Conservation (phyloP, 2,888 invertebrate species). For the Pasiphila rectangulata region DNA sequence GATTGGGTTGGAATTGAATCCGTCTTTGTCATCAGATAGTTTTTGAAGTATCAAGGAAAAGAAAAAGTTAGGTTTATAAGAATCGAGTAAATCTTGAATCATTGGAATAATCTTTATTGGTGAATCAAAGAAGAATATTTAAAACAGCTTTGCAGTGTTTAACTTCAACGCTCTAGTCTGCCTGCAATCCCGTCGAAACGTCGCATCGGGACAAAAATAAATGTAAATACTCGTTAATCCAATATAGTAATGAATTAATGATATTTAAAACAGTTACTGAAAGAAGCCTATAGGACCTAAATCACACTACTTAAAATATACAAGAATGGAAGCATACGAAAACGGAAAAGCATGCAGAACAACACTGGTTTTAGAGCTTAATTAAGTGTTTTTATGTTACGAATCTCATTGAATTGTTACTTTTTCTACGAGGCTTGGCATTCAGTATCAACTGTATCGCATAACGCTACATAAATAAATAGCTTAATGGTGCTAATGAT, state of each 20-base stretch:
- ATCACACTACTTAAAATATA: no score
- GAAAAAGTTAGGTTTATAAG: constrained; percentile 4
- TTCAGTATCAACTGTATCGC: constrained; percentile 22
- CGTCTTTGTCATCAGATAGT: constrained; percentile 18
- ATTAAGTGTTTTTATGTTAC: constrained; percentile 2
- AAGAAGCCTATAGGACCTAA: neutral
- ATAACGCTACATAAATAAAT: constrained; percentile 27
- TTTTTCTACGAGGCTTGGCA: constrained; percentile 11
- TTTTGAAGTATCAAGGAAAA: constrained; percentile 14
- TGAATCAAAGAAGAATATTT: no score
- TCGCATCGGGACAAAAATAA: no score
- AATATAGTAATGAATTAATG: constrained; percentile 8
- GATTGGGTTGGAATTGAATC: constrained; percentile 4
- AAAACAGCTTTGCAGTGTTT: no score
- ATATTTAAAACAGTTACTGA: neutral
- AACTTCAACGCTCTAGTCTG: no score
- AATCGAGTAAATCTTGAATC: neutral
- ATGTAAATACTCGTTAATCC: no score
- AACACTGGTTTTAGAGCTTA: neutral
- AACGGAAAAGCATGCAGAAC: neutral
- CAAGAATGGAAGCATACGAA: neutral
- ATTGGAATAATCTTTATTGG: neutral
- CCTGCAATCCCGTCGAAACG: no score
- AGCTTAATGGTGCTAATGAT: constrained; percentile 22
- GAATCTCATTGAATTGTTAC: constrained; percentile 34